phyloP scores from a whole-genome alignment of 2,888 invertebrate species.

The Hemaris fuciformis region DNA sequence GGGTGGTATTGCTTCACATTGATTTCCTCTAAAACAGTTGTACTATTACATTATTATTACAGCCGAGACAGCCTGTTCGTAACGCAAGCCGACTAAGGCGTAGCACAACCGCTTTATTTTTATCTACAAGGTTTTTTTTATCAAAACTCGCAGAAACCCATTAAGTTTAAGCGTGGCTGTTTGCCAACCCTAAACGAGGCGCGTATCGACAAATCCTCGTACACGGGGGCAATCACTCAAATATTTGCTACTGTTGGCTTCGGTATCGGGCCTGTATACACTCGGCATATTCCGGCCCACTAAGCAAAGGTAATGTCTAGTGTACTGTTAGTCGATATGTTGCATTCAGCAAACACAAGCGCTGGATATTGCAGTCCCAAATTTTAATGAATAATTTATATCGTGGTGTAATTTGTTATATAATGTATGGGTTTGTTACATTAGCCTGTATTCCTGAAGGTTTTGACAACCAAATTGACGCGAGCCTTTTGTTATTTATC shows the following conservation, averaged over 20 bases:
- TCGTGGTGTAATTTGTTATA: neutral
- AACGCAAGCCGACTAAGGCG: no score
- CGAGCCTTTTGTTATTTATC: no score
- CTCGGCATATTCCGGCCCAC: conserved; percentile 37
- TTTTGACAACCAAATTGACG: no score
- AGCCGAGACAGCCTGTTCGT: no score
- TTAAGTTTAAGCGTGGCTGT: neutral
- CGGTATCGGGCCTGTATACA: conserved; percentile 22
- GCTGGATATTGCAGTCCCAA: neutral
- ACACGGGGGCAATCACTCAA: conserved; percentile 57
- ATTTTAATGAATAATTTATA: neutral
- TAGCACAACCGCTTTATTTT: no score
- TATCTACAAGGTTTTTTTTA: neutral
- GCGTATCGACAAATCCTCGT: conserved; percentile 27
- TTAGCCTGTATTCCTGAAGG: neutral
- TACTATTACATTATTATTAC: no score
- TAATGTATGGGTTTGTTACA: neutral
- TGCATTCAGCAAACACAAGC: neutral
- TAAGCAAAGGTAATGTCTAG: conserved; percentile 57
- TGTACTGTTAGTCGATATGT: conserved; percentile 21
- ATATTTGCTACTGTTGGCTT: conserved; percentile 53
- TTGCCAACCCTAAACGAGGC: conserved; percentile 7
- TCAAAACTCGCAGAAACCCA: neutral
- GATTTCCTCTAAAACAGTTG: no score
- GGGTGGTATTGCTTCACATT: no score